Evolutionary conservation across 2,888 invertebrate genomes (phyloP).

Genomic region (Formica aserva): DNA sequence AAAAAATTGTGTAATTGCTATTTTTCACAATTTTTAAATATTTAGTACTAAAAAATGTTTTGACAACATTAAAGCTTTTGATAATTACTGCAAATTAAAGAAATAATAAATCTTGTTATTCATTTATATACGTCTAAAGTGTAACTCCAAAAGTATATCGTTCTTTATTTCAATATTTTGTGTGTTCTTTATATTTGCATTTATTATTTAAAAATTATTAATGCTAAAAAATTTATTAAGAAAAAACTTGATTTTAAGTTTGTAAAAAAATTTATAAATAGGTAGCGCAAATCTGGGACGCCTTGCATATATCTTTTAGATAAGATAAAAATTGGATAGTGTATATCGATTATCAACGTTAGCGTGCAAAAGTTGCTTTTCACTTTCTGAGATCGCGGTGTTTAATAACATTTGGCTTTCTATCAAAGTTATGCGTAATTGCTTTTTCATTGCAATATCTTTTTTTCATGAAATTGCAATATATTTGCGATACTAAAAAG

Average conservation of each 20-base stretch:
- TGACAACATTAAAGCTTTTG: not conserved
- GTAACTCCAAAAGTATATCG: not conserved
- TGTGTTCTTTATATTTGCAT: not conserved
- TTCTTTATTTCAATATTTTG: not conserved
- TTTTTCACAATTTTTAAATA: not conserved
- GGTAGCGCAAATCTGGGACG: not conserved
- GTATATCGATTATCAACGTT: not conserved
- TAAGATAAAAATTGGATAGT: conserved; percentile 24
- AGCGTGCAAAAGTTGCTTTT: conserved; percentile 12
- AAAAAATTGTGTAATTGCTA: not conserved
- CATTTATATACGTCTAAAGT: not conserved
- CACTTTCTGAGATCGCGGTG: not conserved
- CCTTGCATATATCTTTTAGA: conserved; percentile 32
- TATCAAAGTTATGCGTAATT: not conserved
- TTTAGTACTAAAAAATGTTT: not conserved
- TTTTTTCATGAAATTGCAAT: not conserved
- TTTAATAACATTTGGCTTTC: not conserved
- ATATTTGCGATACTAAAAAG: not conserved
- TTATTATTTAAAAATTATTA: not conserved
- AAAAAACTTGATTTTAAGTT: not conserved
- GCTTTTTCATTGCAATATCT: not conserved
- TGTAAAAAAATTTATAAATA: not conserved
- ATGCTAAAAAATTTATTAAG: not conserved
- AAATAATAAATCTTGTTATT: not conserved
- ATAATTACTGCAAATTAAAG: not conserved